Evolutionary conservation across 2,888 invertebrate genomes (phyloP).

Genomic region (Hoplodrina ambigua): DNA sequence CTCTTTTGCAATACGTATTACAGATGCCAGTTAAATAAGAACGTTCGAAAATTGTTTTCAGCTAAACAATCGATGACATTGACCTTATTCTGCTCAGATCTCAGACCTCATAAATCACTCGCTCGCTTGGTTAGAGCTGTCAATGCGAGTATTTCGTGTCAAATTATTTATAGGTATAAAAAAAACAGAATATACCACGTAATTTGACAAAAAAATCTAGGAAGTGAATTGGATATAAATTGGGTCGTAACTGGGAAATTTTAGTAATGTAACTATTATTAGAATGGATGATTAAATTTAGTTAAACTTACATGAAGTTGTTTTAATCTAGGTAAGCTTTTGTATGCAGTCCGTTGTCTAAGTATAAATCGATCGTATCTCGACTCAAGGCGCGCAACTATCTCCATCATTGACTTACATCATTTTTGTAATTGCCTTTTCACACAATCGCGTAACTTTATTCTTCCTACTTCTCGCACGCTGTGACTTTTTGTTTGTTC

Average conservation of each 20-base stretch:
- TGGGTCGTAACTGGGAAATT: constrained; percentile 35
- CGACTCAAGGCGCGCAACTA: constrained; percentile 77
- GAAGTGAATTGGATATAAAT: constrained; percentile 62
- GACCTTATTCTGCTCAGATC: constrained; percentile 59
- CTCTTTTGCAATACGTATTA: constrained; percentile 52
- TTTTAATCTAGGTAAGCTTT: constrained; percentile 65
- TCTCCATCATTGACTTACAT: constrained; percentile 83
- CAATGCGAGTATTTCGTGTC: constrained; percentile 56
- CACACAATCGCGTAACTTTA: constrained; percentile 79
- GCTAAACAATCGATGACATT: constrained; percentile 64
- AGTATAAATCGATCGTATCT: constrained; percentile 71
- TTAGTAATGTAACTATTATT: constrained; percentile 6
- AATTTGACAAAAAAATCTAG: constrained; percentile 63
- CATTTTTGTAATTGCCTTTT: constrained; percentile 85
- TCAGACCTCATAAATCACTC: constrained; percentile 69
- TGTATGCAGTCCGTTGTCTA: constrained; percentile 65
- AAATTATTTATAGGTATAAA: constrained; percentile 19
- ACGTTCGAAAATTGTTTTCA: constrained; percentile 48
- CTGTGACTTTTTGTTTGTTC: constrained; percentile 67
- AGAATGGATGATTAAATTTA: constrained; percentile 44
- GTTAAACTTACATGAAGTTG: constrained; percentile 14
- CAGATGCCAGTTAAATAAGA: constrained; percentile 36
- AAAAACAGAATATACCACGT: constrained; percentile 37
- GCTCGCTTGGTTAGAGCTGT: constrained; percentile 59
- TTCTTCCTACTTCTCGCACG: constrained; percentile 82